Evolutionary conservation across 1,140 invertebrate genomes (phyloP).

Genomic region (Musca domestica): DNA sequence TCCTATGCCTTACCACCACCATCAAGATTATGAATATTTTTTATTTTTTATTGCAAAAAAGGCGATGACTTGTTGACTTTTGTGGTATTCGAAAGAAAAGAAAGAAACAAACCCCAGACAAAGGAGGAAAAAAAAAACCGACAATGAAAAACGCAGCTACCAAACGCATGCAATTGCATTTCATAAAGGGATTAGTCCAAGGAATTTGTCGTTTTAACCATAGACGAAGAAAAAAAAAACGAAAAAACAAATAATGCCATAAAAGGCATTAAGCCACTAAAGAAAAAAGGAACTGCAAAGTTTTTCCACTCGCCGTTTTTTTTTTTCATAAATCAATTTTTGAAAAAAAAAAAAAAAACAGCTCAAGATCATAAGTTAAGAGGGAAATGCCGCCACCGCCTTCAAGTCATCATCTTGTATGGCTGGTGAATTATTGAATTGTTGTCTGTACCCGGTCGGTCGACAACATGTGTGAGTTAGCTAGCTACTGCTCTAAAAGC

Average conservation of each 20-base stretch:
- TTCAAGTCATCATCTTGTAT: too few relatives aligned
- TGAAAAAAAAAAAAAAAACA: background rate
- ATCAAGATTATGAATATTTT: background rate
- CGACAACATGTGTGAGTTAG: too few relatives aligned
- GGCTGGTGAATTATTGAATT: too few relatives aligned
- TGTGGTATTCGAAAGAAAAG: background rate
- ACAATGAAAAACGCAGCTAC: background rate
- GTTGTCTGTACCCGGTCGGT: too few relatives aligned
- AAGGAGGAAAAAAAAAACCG: too few relatives aligned
- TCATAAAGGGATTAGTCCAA: slow-evolving; percentile 4
- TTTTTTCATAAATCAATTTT: slow-evolving; percentile 18
- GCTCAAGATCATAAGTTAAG: background rate
- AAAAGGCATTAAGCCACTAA: background rate
- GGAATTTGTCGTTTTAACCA: background rate
- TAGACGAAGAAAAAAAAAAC: background rate
- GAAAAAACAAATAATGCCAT: background rate
- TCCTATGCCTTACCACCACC: background rate
- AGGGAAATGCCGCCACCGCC: slow-evolving; percentile 10
- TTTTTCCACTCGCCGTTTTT: too few relatives aligned
- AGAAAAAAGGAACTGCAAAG: background rate
- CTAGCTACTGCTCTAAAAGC: too few relatives aligned
- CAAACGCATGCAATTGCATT: slow-evolving; percentile 2
- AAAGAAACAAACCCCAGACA: background rate
- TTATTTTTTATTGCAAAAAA: background rate
- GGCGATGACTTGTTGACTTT: slow-evolving; percentile 21